Conservation (phyloP, 1,140 invertebrate genomes). For the Drosophila tropicalis region DNA sequence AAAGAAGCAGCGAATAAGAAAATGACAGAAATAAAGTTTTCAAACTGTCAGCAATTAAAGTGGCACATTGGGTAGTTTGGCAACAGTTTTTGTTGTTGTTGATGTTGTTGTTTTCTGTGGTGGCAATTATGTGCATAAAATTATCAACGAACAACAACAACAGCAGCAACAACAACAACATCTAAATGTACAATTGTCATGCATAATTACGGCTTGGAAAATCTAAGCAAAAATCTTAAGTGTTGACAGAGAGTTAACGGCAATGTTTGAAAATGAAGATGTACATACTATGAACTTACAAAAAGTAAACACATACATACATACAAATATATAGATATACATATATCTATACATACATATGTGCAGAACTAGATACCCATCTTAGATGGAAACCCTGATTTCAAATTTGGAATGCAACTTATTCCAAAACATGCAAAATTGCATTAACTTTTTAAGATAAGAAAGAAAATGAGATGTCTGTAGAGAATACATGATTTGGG, state of each 20-base stretch:
- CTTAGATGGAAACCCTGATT: neutral
- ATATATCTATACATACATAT: neutral
- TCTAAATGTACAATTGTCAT: conserved; percentile 65
- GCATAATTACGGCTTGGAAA: conserved; percentile 70
- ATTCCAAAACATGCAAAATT: neutral
- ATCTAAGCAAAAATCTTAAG: conserved; percentile 55
- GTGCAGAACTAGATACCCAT: neutral
- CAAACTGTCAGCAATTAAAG: conserved; percentile 76
- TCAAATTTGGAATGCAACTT: neutral
- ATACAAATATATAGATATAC: neutral
- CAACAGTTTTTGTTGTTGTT: conserved; percentile 41
- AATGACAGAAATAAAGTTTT: conserved; percentile 61
- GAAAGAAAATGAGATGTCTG: no score
- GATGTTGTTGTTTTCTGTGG: conserved; percentile 33
- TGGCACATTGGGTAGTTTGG: conserved; percentile 63
- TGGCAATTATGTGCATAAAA: conserved; percentile 76
- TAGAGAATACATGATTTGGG: no score
- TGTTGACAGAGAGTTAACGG: conserved; percentile 53
- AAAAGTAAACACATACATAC: neutral
- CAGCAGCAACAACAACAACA: conserved; percentile 24
- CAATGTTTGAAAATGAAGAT: conserved; percentile 29
- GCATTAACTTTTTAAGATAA: no score
- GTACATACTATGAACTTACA: conserved; percentile 8
- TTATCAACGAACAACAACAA: conserved; percentile 57
- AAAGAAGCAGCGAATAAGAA: conserved; percentile 45